Percentiles rank a stretch among this genome's conserved stretches.
Evolutionary conservation across 2,113 vertebrate genomes (phyloP).

Genomic region (Alethe diademata): DNA sequence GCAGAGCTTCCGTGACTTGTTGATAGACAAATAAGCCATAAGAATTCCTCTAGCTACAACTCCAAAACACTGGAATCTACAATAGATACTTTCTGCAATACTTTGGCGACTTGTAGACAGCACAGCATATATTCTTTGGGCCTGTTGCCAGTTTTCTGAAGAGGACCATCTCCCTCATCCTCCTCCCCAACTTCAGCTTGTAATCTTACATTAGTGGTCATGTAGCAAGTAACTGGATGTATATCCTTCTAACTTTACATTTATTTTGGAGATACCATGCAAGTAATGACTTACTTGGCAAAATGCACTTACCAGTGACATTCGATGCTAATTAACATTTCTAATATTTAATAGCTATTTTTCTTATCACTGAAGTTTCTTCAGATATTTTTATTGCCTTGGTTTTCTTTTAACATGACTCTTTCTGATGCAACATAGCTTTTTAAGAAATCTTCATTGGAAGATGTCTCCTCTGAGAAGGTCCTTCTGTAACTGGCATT

Average conservation of each 20-base stretch:
- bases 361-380: background rate
- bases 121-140: background rate
- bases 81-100: background rate
- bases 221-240: background rate
- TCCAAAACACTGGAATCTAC: background rate
- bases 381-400: background rate
- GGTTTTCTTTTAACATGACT: background rate
- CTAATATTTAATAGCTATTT: background rate
- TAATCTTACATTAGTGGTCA: background rate
- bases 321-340: background rate
- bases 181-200: background rate
- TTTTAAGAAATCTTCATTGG: background rate
- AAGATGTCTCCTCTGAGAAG: background rate
- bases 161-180: background rate
- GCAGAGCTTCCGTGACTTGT: background rate
- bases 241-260: background rate
- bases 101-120: background rate
- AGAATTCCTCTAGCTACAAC: background rate
- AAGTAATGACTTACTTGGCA: background rate
- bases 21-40: background rate
- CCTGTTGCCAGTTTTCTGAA: background rate
- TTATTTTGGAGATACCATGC: background rate
- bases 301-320: background rate
- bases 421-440: background rate
- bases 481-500: background rate